Evolutionary conservation across 2,797 vertebrate genomes (phyloP).

Genomic region (Spinus olivaceus): DNA sequence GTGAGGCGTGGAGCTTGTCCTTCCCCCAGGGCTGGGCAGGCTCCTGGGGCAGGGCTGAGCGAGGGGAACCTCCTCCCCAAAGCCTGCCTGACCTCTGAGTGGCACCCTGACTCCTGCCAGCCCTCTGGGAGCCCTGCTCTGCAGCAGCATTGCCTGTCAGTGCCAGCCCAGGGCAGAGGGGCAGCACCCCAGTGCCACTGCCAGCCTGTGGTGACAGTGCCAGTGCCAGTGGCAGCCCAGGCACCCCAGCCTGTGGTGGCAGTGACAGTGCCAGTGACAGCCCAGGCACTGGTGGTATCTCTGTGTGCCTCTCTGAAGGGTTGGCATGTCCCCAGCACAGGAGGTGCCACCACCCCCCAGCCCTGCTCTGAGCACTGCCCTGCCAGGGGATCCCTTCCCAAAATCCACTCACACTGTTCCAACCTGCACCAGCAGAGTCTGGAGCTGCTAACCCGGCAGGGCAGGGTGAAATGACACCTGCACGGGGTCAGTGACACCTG

Average conservation of each 20-base stretch:
- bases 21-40: not conserved
- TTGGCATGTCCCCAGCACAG: not conserved
- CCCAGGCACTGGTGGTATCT: not conserved
- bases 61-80: not conserved
- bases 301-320: not conserved
- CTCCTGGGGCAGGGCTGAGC: not conserved
- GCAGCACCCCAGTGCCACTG: not conserved
- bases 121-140: not conserved
- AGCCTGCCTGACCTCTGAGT: rapidly evolving
- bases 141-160: rapidly evolving
- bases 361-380: not conserved
- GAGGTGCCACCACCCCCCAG: not conserved
- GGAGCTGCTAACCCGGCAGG: not conserved
- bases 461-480: not conserved
- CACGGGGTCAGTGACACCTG: not conserved
- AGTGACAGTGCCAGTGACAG: not conserved
- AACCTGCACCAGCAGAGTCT: not conserved
- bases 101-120: rapidly evolving
- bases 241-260: not conserved
- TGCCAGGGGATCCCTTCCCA: not conserved
- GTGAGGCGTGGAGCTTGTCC: not conserved
- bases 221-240: not conserved
- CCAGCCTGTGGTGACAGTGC: not conserved
- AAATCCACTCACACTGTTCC: not conserved
- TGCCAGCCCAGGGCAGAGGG: not conserved